Evolutionary conservation across 2,113 vertebrate species (phyloP).

Genomic region (Amphilophus citrinellus): DNA sequence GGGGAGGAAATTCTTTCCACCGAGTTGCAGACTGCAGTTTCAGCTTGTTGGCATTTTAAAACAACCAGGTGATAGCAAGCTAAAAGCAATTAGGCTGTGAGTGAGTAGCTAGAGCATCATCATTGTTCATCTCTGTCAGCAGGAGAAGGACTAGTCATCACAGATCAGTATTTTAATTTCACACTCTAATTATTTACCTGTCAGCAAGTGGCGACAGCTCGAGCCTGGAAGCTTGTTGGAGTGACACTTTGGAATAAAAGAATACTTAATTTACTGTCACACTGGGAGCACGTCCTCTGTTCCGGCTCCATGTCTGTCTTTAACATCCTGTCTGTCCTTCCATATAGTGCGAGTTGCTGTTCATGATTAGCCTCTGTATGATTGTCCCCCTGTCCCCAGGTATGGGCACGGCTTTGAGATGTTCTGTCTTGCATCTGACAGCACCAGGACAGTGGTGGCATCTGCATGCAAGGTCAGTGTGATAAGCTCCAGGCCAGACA

Average conservation of each 20-base stretch:
- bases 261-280: slow-evolving; percentile 31
- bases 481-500: slow-evolving; percentile 77
- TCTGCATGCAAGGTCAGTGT: slow-evolving; percentile 95
- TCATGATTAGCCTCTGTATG: slow-evolving; percentile 3
- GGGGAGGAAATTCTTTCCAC: background rate
- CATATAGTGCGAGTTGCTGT: background rate
- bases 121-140: slow-evolving; percentile 53
- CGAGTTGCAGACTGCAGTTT: slow-evolving; percentile 18
- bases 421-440: slow-evolving; percentile 92
- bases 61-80: slow-evolving; percentile 43
- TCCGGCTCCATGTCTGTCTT: slow-evolving; percentile 15
- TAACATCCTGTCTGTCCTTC: background rate
- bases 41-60: slow-evolving; percentile 51
- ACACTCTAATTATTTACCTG: slow-evolving; percentile 58
- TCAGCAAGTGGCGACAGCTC: slow-evolving; percentile 8
- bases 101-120: slow-evolving; percentile 53
- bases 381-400: slow-evolving; percentile 73
- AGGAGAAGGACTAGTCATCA: slow-evolving; percentile 39
- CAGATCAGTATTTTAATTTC: slow-evolving; percentile 61
- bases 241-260: slow-evolving; percentile 31
- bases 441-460: slow-evolving; percentile 86
- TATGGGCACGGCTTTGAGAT: slow-evolving; percentile 98
- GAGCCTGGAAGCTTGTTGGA: slow-evolving; percentile 18
- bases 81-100: slow-evolving; percentile 58
- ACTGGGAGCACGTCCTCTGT: slow-evolving; percentile 12